Conservation (phyloP, 23 tunicate genomes). For the Phallusia fumigata region DNA sequence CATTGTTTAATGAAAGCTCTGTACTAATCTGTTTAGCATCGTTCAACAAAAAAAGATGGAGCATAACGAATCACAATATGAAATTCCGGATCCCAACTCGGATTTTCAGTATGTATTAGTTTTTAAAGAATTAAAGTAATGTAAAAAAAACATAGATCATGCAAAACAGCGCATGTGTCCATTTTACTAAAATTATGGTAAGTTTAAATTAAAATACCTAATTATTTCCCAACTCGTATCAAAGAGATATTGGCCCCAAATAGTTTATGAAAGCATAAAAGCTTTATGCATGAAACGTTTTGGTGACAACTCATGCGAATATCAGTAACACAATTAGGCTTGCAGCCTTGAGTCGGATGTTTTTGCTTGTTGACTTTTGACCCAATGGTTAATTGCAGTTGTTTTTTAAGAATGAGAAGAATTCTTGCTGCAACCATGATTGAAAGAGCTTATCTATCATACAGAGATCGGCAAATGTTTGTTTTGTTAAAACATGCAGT, state of each 20-base stretch:
- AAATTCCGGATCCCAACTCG: not conserved
- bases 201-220: no score
- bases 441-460: conserved; percentile 78
- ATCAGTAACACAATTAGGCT: no score
- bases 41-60: not conserved
- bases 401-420: conserved; percentile 38
- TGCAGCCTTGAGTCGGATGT: no score
- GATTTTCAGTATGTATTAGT: not conserved
- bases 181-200: no score
- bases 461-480: conserved; percentile 93
- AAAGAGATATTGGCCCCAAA: no score
- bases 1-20: no score
- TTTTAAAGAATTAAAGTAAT: not conserved
- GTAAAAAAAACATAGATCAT: no score
- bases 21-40: not conserved
- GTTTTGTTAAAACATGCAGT: conserved; percentile 84
- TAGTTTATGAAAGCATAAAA: no score
- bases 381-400: not conserved
- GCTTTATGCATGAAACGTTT: no score
- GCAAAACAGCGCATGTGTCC: no score
- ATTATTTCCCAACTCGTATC: no score
- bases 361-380: not conserved
- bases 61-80: not conserved
- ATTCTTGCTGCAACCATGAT: conserved; percentile 61
- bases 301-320: no score